phyloP scores from a whole-genome alignment of 2,797 vertebrate genomes.

The Tragopan temminckii region DNA sequence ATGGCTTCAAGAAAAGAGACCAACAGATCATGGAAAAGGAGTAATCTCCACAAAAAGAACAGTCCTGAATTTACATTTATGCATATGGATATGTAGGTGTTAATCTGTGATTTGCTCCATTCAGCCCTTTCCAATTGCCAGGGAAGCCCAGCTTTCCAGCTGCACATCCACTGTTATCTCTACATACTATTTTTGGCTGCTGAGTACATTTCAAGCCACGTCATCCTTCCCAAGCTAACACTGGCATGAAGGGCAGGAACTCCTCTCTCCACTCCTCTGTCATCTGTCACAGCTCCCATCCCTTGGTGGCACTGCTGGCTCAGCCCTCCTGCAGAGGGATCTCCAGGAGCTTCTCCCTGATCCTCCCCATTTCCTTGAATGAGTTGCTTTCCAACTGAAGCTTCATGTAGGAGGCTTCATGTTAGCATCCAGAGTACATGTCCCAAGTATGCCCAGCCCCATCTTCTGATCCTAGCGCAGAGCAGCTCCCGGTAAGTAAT shows the following conservation, averaged over 20 bases:
- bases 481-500: conserved; percentile 49
- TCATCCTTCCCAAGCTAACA: conserved; percentile 48
- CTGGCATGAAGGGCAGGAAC: conserved; percentile 1
- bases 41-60: neutral
- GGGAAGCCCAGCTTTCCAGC: conserved; percentile 32
- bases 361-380: neutral
- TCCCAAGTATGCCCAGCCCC: conserved; percentile 62
- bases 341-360: neutral
- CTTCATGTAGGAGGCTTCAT: neutral
- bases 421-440: conserved; percentile 61
- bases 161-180: conserved; percentile 40
- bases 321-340: neutral
- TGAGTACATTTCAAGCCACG: conserved; percentile 14
- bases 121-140: neutral
- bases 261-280: neutral
- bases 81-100: neutral
- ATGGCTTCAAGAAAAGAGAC: neutral
- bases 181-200: conserved; percentile 44
- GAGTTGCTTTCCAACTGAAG: neutral
- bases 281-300: neutral
- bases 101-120: neutral
- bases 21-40: neutral
- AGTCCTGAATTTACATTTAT: fast-evolving
- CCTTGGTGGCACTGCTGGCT: neutral
- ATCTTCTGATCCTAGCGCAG: neutral